These are phyloP conservation scores for Greenwoodochromis staneri DNA, from an alignment of 2,113 vertebrate genomes.

Conservation along the genomic window DNA sequence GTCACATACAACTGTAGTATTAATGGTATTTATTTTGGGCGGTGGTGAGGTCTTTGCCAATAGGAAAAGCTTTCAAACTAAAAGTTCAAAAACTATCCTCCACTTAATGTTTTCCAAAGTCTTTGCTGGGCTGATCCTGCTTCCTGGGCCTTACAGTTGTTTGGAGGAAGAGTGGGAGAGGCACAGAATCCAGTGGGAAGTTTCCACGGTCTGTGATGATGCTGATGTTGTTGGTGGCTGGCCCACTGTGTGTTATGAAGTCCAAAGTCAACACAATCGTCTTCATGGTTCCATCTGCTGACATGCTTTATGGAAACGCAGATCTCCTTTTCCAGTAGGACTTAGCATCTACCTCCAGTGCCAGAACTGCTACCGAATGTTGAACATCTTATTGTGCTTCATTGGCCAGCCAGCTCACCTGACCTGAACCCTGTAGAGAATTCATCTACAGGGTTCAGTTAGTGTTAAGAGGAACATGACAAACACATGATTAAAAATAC, in stretches of 20 bases:
- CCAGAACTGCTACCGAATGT: background rate
- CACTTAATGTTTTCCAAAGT: background rate
- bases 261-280: background rate
- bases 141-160: background rate
- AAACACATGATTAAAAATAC: background rate
- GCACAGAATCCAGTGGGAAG: background rate
- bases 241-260: background rate
- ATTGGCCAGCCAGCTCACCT: background rate
- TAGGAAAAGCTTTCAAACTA: background rate
- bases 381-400: background rate
- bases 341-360: background rate
- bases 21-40: background rate
- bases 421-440: background rate
- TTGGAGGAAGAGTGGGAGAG: background rate
- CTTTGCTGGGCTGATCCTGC: background rate
- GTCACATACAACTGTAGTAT: background rate
- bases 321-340: background rate
- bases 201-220: background rate
- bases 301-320: background rate
- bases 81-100: background rate
- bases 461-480: background rate
- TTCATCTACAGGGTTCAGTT: background rate
- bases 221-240: background rate
- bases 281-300: background rate
- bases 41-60: background rate